Conservation (phyloP, 2,888 invertebrate genomes). For the Unio pictorum region DNA sequence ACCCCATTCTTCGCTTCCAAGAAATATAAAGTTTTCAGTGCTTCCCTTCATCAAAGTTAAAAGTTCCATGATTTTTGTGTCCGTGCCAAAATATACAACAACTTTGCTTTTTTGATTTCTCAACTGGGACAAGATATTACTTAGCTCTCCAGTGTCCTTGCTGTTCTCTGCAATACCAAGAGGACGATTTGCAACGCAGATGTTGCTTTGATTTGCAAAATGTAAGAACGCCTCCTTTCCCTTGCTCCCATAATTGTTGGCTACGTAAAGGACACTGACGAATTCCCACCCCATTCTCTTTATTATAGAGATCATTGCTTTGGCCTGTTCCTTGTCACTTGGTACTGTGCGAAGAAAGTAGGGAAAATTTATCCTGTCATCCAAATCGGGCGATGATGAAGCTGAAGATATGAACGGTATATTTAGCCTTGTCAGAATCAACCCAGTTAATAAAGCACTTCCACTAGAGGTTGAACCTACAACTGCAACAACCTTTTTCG, state of each 20-base stretch:
- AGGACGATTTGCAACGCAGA: constrained; percentile 53
- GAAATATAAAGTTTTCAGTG: constrained; percentile 45
- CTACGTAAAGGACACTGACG: constrained; percentile 57
- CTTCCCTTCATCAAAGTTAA: constrained; percentile 35
- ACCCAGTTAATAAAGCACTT: constrained; percentile 51
- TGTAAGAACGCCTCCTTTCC: constrained; percentile 50
- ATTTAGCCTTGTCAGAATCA: constrained; percentile 46
- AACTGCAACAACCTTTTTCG: constrained; percentile 70
- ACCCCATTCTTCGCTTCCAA: constrained; percentile 61
- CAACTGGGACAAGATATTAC: constrained; percentile 18
- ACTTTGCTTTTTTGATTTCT: constrained; percentile 42
- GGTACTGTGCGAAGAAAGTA: constrained; percentile 64
- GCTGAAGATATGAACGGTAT: constrained; percentile 59
- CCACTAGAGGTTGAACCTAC: constrained; percentile 74
- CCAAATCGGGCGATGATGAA: constrained; percentile 59
- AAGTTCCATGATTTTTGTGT: constrained; percentile 40
- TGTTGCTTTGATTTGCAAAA: constrained; percentile 37
- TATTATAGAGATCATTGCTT: constrained; percentile 54
- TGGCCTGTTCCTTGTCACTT: constrained; percentile 60
- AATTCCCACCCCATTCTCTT: constrained; percentile 55
- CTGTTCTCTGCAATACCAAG: constrained; percentile 40
- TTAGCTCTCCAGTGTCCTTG: constrained; percentile 19
- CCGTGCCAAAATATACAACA: constrained; percentile 63
- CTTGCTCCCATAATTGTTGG: constrained; percentile 63
- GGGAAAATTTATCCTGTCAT: constrained; percentile 56